These are phyloP conservation scores for Hydractinia symbiolongicarpus DNA, from an alignment of 30 jellyfish, hydroid and myxozoan species.

Conservation along the genomic window DNA sequence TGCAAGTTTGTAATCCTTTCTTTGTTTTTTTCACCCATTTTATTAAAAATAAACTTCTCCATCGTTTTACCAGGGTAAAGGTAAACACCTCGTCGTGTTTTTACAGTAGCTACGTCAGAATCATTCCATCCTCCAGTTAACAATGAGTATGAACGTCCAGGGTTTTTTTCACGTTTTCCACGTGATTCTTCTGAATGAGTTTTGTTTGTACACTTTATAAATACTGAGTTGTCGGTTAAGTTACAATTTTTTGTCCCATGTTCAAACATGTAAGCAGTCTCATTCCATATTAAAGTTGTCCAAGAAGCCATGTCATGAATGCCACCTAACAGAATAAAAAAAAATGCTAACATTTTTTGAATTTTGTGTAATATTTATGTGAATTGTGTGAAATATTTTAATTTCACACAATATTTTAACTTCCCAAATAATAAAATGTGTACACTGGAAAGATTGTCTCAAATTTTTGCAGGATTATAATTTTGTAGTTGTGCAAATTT, in stretches of 20 bases:
- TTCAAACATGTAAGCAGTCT: slow-evolving; percentile 61
- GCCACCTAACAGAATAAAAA: slow-evolving; percentile 45
- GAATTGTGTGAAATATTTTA: background rate
- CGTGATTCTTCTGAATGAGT: background rate
- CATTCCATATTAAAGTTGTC: slow-evolving; percentile 69
- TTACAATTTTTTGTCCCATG: slow-evolving; percentile 62
- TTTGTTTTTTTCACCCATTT: background rate
- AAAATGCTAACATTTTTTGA: background rate
- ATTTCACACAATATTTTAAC: too few relatives aligned
- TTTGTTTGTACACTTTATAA: slow-evolving; percentile 36
- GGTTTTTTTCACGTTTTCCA: slow-evolving; percentile 27
- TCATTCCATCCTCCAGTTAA: slow-evolving; percentile 27
- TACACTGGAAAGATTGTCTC: background rate
- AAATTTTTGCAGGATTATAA: too few relatives aligned
- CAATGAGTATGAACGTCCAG: slow-evolving; percentile 58
- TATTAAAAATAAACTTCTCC: background rate
- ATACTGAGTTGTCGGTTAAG: slow-evolving; percentile 42
- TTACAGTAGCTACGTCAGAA: background rate
- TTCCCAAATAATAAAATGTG: background rate
- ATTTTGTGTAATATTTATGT: too few relatives aligned
- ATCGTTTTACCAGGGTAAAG: slow-evolving; percentile 16
- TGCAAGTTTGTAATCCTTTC: background rate
- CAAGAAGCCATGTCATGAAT: slow-evolving; percentile 87
- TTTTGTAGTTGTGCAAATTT: too few relatives aligned
- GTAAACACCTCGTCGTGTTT: slow-evolving; percentile 6